Base-by-base conservation (phyloP, 2,113 vertebrate species). In the Phalacrocorax carbo region DNA sequence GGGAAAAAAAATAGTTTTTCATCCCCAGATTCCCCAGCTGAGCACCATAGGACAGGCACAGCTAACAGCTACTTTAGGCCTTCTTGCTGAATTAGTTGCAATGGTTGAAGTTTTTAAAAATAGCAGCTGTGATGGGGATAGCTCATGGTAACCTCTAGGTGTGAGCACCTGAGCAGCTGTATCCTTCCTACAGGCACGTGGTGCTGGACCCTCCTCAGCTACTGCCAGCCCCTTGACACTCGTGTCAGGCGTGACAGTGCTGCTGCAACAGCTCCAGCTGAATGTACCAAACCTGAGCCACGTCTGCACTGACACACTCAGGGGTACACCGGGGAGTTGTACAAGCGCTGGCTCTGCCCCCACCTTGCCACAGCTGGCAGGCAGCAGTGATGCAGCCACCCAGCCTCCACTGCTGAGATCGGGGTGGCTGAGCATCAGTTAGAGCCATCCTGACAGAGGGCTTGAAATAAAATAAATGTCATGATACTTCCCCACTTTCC, bases 291-390 rank as follows among this genome's bases (percentile, higher is more conserved):
- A 34, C 15, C 55, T 44, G 36, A 78, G 51, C 42, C 51, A 21
- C 0, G 0, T 6, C 58, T 60, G 77, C 80, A 26, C 40, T 27
- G 9, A 8, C 30, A 34, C 2, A 2, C 19, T 48, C 20, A 15
- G 34, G 38, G 18, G 8, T 48, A 26, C n/a, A 10, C 3, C 7
- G 68, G 48, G 44, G 48, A 21, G 16, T 1, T 51, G 49, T 30
- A 55, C 25, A 7, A 42, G 46, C 57, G 3, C 64, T 30, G 64
- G 11, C 54, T 57, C 19, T 57, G 10, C 64, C 49, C 38, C 34
- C 7, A 3, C 40, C 16, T 44, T 42, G 15, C 75, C 81, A 40
- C 69, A 64, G 82, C 30, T 65, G 62, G 29, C 36, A 66, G 76
- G 76, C n/a, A 75, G 46, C 51, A 49, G 55, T 34, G 20, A 66